Evolutionary conservation across 2,113 vertebrate species (phyloP).

Genomic region (Bettongia penicillata): DNA sequence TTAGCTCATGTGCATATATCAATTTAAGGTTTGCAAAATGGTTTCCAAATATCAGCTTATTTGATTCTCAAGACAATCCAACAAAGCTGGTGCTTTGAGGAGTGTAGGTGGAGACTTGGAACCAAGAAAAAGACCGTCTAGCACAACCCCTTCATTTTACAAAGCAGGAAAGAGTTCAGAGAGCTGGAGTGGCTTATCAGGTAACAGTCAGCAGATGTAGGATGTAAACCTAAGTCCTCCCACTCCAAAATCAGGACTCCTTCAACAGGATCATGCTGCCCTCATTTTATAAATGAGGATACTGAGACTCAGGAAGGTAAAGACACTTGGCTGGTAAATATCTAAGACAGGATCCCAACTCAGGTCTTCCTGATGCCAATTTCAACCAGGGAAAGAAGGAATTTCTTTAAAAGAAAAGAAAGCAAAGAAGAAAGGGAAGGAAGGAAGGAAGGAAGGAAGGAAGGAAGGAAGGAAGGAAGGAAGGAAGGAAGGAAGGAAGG

Average conservation of each 20-base stretch:
- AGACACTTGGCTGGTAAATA: background rate
- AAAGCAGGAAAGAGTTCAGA: background rate
- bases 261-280: background rate
- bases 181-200: background rate
- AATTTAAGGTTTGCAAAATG: background rate
- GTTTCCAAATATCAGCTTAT: background rate
- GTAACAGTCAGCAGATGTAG: background rate
- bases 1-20: background rate
- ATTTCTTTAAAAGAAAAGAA: background rate
- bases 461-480: background rate
- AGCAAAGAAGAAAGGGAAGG: background rate
- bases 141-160: background rate
- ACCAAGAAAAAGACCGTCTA: background rate
- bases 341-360: background rate
- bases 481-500: background rate
- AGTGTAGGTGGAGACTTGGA: background rate
- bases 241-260: background rate
- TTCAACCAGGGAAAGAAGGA: background rate
- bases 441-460: fast-evolving
- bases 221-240: background rate
- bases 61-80: background rate
- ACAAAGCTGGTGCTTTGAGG: background rate
- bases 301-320: background rate
- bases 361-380: background rate
- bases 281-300: background rate